Evolutionary conservation across 2,797 vertebrate genomes (phyloP).

Genomic region (Yasuhikotakia modesta): DNA sequence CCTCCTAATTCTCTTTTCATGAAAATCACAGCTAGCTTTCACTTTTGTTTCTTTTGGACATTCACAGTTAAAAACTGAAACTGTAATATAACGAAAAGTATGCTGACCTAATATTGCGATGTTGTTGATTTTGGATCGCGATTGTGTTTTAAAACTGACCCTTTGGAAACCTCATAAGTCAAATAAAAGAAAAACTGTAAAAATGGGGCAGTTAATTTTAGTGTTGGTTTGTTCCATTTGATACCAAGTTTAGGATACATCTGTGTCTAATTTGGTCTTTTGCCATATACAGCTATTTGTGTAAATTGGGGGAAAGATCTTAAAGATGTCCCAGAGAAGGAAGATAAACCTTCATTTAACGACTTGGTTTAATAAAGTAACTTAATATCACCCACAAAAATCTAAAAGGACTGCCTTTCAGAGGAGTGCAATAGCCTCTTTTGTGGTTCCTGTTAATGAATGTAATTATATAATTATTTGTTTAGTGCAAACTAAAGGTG

Average conservation of each 20-base stretch:
- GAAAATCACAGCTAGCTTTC: constrained; percentile 48
- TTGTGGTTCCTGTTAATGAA: neutral
- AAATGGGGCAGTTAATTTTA: neutral
- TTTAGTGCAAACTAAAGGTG: neutral
- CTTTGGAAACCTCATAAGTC: constrained; percentile 40
- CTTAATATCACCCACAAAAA: neutral
- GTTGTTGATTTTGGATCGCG: constrained; percentile 50
- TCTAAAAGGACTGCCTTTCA: neutral
- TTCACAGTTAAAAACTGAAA: neutral
- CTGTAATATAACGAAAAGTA: constrained; percentile 8
- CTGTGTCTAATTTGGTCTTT: constrained; percentile 7
- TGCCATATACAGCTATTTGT: constrained; percentile 21
- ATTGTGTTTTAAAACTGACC: constrained; percentile 43
- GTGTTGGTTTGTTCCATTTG: neutral
- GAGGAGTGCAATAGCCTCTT: neutral
- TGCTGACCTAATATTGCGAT: neutral
- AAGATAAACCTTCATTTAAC: neutral
- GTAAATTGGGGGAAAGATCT: neutral
- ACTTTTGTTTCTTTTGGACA: neutral
- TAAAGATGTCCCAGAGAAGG: neutral
- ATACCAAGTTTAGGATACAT: neutral
- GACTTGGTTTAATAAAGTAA: neutral
- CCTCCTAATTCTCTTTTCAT: constrained; percentile 66
- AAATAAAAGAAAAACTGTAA: neutral
- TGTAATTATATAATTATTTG: neutral